Evolutionary conservation across 1,140 invertebrate genomes (phyloP).

Genomic region (Pachyrhynchus sulphureomaculatus): DNA sequence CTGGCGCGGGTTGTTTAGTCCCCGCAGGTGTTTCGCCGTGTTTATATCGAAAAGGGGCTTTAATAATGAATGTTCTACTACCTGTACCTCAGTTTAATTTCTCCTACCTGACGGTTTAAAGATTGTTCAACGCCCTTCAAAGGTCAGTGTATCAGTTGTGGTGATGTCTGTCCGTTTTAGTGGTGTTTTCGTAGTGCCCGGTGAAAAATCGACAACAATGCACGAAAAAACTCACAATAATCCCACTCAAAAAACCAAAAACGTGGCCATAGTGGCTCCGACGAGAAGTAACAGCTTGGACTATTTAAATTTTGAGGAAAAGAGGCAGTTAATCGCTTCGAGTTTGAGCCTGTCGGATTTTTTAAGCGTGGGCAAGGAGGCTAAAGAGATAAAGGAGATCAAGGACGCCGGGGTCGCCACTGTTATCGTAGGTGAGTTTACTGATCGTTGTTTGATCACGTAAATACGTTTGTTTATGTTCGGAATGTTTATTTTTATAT

Average conservation of each 20-base stretch:
- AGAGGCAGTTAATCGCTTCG: slow-evolving; percentile 83
- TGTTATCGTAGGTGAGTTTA: slow-evolving; percentile 53
- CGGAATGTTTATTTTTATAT: no score
- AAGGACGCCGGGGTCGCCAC: slow-evolving; percentile 52
- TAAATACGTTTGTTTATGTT: no score
- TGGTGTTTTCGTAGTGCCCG: slow-evolving; percentile 42
- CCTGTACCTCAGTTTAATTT: neutral
- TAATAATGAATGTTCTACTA: neutral
- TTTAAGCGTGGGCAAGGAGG: slow-evolving; percentile 69
- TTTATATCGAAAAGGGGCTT: slow-evolving; percentile 1
- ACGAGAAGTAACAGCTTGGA: slow-evolving; percentile 83
- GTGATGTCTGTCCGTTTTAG: slow-evolving; percentile 43
- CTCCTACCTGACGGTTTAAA: slow-evolving; percentile 5
- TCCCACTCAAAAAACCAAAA: slow-evolving; percentile 55
- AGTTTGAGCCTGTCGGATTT: slow-evolving; percentile 84
- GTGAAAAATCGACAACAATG: slow-evolving; percentile 32
- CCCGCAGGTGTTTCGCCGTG: slow-evolving; percentile 14
- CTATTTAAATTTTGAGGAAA: slow-evolving; percentile 88
- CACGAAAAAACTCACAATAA: slow-evolving; percentile 49
- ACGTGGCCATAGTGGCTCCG: slow-evolving; percentile 65
- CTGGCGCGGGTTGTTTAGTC: neutral
- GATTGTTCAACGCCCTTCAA: neutral
- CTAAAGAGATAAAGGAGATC: slow-evolving; percentile 51
- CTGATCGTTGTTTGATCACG: no score
- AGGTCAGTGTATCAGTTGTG: slow-evolving; percentile 11